phyloP scores from a whole-genome alignment of 2,113 vertebrate species.

The Erythrolamprus reginae region DNA sequence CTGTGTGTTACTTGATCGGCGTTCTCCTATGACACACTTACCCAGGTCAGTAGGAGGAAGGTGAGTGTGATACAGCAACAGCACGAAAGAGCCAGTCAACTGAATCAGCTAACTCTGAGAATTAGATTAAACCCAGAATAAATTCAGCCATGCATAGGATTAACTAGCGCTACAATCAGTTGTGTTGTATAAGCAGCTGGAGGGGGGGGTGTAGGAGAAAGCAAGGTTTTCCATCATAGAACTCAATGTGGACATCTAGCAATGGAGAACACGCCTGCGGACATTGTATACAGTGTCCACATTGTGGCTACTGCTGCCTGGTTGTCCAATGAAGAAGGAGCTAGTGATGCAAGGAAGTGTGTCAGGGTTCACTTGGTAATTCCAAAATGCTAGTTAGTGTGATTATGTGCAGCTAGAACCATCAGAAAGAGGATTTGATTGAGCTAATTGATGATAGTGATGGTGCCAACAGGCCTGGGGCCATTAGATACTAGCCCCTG shows the following conservation, averaged over 20 bases:
- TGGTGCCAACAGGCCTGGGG: too few species aligned
- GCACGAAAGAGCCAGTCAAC: background rate
- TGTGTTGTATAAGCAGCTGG: background rate
- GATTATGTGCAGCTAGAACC: background rate
- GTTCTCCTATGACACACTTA: background rate
- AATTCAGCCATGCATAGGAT: background rate
- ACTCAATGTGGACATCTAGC: background rate
- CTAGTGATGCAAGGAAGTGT: background rate
- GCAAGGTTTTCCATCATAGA: background rate
- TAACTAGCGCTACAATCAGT: background rate
- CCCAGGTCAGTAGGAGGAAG: background rate
- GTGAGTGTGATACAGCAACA: background rate
- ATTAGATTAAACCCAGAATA: background rate
- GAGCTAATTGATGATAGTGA: too few species aligned
- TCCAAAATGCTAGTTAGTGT: background rate
- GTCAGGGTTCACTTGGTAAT: background rate
- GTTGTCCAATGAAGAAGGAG: background rate
- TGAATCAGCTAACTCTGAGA: background rate
- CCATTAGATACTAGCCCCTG: too few species aligned
- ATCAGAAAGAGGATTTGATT: background rate
- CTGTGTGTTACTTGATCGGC: background rate
- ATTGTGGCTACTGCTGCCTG: background rate
- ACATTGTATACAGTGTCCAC: background rate
- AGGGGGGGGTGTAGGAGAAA: background rate
- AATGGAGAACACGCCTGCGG: background rate